Base-by-base conservation (phyloP, 2,797 vertebrate genomes). In the Furcifer pardalis region DNA sequence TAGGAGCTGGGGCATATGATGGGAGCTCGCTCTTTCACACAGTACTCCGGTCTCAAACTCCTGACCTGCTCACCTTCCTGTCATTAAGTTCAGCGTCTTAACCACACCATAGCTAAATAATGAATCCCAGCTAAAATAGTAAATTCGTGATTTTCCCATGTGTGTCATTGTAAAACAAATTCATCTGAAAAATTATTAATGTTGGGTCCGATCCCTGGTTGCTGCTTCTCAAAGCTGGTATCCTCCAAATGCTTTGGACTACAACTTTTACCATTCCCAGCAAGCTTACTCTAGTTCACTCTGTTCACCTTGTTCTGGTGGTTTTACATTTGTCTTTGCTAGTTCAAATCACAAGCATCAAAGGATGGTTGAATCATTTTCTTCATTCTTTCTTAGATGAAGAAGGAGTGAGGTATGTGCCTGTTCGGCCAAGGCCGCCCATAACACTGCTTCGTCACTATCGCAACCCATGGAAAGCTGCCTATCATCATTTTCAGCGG, bases 401-500 rank as follows among this genome's bases (percentile, higher is more conserved):
- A 91, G 99, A 99, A 91, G 99, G 99, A 35, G 98, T 99, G 3
- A 96, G 99, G 7, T 99, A 99, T 0, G 98, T 99, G 8, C 98
- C 98, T 0, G 98, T 99, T 81, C 97, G 96, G 19, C 97, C 97
- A 27, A 95, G 98, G 74, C 98, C 99, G 0, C 98, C 98, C 0
- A 97, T 99, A 83, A 99, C 98, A 0, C 95, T 99, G 81, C 96
- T 99, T 21, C 97, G 98, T 0, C 99, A 99, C 73, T 99, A 99
- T 82, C 96, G 98, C 79, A 99, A 99, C 91, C 99, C 99, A 12
- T 99, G 98, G 99, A 99, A 99, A 94, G 98, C 99, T 0, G 98
- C 99, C 0, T 99, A 99, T 93, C 99, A 99, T 91, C 99, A 99
- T 95, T 99, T 99, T 86, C 98, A 99, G 96, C 96, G 98, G 85